Percentiles rank a stretch among this genome's conserved stretches.
Evolutionary conservation across 1,140 invertebrate species (phyloP).

Genomic region (Philaenus spumarius): DNA sequence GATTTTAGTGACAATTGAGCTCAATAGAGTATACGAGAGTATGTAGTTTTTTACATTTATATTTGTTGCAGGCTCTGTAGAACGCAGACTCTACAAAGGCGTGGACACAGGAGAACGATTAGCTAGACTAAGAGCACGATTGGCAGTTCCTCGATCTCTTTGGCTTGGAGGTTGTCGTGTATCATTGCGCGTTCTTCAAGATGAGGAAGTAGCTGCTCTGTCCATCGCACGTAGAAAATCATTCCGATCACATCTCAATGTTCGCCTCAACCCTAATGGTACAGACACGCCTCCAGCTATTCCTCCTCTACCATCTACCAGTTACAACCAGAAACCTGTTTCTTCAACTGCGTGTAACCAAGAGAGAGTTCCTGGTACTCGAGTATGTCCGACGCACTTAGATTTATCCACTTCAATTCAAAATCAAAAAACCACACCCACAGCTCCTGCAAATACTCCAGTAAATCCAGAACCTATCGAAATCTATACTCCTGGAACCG

Average conservation of each 20-base stretch:
- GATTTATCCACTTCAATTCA: neutral
- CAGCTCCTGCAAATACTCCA: neutral
- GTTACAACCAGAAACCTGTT: no score
- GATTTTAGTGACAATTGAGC: no score
- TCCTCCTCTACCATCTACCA: constrained; percentile 1
- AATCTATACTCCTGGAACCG: no score
- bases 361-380: no score
- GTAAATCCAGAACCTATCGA: no score
- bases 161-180: constrained; percentile 22
- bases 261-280: constrained; percentile 20
- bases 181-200: constrained; percentile 20
- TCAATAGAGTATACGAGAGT: no score
- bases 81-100: constrained; percentile 39
- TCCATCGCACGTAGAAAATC: constrained; percentile 25
- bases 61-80: constrained; percentile 35
- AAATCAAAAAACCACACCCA: neutral
- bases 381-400: no score
- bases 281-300: constrained; percentile 1
- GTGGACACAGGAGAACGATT: constrained; percentile 42
- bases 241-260: constrained; percentile 30
- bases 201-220: constrained; percentile 17
- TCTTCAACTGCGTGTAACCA: no score
- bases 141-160: constrained; percentile 19
- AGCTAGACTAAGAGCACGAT: constrained; percentile 32
- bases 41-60: no score